Evolutionary conservation across 2,113 vertebrate genomes (phyloP).

Genomic region (Gopherus evgoodei): DNA sequence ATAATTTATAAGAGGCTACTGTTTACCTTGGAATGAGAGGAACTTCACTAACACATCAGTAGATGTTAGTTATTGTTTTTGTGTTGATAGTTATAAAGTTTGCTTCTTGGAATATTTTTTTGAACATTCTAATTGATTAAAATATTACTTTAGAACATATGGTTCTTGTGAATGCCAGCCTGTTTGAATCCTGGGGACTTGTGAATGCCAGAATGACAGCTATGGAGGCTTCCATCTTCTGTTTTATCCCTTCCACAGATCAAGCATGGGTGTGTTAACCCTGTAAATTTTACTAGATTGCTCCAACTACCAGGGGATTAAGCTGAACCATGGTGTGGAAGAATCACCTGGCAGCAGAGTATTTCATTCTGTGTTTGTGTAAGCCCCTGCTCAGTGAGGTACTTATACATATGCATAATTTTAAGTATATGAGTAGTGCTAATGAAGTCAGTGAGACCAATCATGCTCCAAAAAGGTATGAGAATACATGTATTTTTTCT

Average conservation of each 20-base stretch:
- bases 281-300: background rate
- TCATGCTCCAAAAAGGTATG: background rate
- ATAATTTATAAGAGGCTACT: background rate
- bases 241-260: background rate
- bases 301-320: background rate
- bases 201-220: background rate
- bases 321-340: background rate
- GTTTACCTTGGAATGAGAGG: background rate
- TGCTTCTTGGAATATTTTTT: background rate
- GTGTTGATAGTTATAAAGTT: background rate
- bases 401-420: background rate
- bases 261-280: background rate
- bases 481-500: background rate
- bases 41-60: background rate
- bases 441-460: background rate
- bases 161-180: background rate
- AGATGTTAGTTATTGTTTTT: background rate
- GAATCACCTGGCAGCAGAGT: background rate
- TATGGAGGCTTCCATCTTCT: background rate
- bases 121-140: background rate
- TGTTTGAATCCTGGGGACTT: background rate
- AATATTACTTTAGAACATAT: background rate
- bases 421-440: background rate
- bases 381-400: rapidly evolving
- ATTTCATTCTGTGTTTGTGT: background rate